Conservation (phyloP, 2,113 vertebrate species). For the Stigmatopora argus region DNA sequence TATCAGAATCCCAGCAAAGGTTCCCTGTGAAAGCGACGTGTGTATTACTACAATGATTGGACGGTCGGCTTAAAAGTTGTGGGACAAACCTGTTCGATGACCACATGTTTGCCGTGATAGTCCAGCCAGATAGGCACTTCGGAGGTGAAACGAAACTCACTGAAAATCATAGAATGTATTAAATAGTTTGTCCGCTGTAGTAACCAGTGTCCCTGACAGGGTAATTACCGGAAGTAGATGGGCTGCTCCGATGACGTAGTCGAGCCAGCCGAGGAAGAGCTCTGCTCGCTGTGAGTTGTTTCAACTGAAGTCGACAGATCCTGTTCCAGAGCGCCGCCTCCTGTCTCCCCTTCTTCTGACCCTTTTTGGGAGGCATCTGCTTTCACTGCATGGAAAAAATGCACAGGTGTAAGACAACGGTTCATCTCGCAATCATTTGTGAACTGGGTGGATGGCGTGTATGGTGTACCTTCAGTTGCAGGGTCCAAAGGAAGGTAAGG, state of each 20-base stretch:
- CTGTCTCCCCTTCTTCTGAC: conserved; percentile 52
- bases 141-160: conserved; percentile 88
- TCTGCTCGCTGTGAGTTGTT: conserved; percentile 69
- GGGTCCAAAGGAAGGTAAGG: conserved; percentile 76
- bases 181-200: too few relatives aligned
- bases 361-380: conserved; percentile 61
- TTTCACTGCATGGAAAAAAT: conserved; percentile 51
- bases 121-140: conserved; percentile 93
- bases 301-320: conserved; percentile 72
- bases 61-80: background rate
- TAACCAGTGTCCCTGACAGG: too few relatives aligned
- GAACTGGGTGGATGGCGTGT: conserved; percentile 1
- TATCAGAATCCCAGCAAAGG: conserved; percentile 87
- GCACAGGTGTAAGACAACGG: background rate
- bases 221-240: conserved; percentile 82
- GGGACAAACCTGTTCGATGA: conserved; percentile 78
- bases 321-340: conserved; percentile 40
- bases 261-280: conserved; percentile 73
- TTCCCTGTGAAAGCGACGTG: conserved; percentile 68
- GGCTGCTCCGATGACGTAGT: conserved; percentile 79
- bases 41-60: background rate
- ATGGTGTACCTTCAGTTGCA: conserved; percentile 72
- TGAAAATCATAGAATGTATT: conserved; percentile 30
- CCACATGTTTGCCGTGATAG: conserved; percentile 87
- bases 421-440: background rate